phyloP scores from a whole-genome alignment of 2,797 vertebrate genomes.

The Pogoniulus pusillus region DNA sequence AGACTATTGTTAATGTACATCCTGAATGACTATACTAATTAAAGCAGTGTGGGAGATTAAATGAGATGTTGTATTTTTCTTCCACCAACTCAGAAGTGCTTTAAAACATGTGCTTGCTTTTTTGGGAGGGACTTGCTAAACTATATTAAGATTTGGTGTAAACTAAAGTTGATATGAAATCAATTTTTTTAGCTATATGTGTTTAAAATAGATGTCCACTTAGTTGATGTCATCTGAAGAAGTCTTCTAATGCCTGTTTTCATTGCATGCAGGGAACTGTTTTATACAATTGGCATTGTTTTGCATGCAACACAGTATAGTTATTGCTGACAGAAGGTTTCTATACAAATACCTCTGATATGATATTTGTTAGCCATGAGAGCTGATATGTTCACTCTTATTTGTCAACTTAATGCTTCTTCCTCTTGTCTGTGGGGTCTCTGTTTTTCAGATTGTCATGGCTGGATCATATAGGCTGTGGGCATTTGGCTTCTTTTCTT shows the following conservation, averaged over 20 bases:
- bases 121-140: not conserved
- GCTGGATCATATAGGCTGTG: not conserved
- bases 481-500: not conserved
- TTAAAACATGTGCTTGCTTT: not conserved
- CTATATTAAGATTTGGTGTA: not conserved
- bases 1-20: not conserved
- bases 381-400: not conserved
- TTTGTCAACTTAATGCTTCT: not conserved
- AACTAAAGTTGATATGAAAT: not conserved
- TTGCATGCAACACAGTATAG: not conserved
- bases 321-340: not conserved
- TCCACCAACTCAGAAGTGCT: not conserved
- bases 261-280: fast-evolving
- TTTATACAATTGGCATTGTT: not conserved
- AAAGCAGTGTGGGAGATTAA: not conserved
- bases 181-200: not conserved
- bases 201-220: not conserved
- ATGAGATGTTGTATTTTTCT: not conserved
- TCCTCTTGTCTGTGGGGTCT: not conserved
- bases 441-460: not conserved
- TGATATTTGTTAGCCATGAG: not conserved
- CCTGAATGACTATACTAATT: not conserved
- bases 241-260: not conserved
- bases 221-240: not conserved
- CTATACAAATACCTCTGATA: not conserved